Evolutionary conservation across 2,797 vertebrate species (phyloP), one percentile per base, ranked within the genome.

Genomic region (Chromis chromis): DNA sequence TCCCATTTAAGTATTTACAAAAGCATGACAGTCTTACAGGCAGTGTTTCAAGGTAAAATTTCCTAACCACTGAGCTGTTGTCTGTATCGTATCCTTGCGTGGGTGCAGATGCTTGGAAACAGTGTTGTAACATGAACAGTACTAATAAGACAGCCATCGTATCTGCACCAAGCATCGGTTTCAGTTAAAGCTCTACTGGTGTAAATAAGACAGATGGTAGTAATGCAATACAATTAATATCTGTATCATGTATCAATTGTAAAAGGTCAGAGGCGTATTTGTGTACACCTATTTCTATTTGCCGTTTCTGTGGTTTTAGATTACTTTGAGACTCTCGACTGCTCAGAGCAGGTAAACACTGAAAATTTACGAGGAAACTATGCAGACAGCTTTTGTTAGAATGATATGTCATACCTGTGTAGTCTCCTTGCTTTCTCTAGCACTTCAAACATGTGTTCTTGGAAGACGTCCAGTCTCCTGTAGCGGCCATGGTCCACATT

Each of bases 391-490:
- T 13, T 62, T 64, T 56, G 19, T 44, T 27, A 60, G 36, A 48
- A 11, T 22, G 33, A 11, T 3, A 25, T 39, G 13, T 1, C 19
- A n/a, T 84, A 99, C 98, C 98, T 96, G 90, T 98, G 96, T 73
- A 99, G 94, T 49, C 96, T 94, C 70, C 98, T 95, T 46, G 98
- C 97, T 73, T 97, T 96, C 90, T 99, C 98, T 70, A 99, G 88
- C 50, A 99, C 96, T 82, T 99, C 98, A 86, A 99, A 99, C 95
- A 98, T 96, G 79, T 99, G 97, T 85, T 99, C 98, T 92, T 99
- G 98, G 89, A 99, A 99, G 78, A 99, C 94, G 36, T 99, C 98
- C 57, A 99, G 87, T 64, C 98, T 95, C 61, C 95, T 94, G 78
- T 99, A 99, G 50, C 96, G 96, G 49, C 97, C 97, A 33, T 94